Base-by-base conservation (phyloP, 2,888 invertebrate genomes). In the Melanophora roralis region DNA sequence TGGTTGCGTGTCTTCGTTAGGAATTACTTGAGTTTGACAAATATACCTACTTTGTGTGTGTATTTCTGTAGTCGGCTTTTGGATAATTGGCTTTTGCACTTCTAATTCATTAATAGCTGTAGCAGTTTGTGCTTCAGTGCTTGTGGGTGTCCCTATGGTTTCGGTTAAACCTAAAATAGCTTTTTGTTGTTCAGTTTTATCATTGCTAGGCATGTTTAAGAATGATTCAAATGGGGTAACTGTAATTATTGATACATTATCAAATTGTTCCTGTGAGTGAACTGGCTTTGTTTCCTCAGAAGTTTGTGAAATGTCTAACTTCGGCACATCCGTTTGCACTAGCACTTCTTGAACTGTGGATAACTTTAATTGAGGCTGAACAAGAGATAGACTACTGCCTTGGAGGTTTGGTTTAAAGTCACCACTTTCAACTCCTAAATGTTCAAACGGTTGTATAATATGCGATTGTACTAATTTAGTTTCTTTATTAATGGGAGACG, bases 11-110 rank as follows among this genome's bases (percentile, higher is more conserved):
- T 49, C 23, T 76, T 76, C 80, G 21, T 32, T 62, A 11, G 76
- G 51, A 59, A 73, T 59, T 51, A 73, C 16, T 69, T 75, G 38
- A 51, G 76, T 83, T 81, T 86, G 83, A 78, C 81, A 83, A 23
- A 87, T 76, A 84, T 86, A 86, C 84, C 85, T 87, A 84, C 84
- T 86, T 65, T 85, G 84, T 71, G 85, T 82, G 53, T 80, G 62
- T 68, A 76, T 64, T 57, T 71, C 51, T 80, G 76, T 76, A 11
- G 68, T 21, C 67, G 76, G 76, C 51, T 64, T 62, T 36, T 64
- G 67, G 83, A 32, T 84, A 80, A 40, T 79, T 74, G 47, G 85
- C 57, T 71, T 73, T 77, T 65, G 84, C 83, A 51, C 49, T 81
- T 53, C 77, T 27, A 84, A 53, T 21, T 81, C 73, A 47, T 72